Percentiles rank a stretch among this genome's conserved stretches.
Evolutionary conservation across 2,113 vertebrate genomes (phyloP).

Genomic region (Gnathonemus longibarbis): DNA sequence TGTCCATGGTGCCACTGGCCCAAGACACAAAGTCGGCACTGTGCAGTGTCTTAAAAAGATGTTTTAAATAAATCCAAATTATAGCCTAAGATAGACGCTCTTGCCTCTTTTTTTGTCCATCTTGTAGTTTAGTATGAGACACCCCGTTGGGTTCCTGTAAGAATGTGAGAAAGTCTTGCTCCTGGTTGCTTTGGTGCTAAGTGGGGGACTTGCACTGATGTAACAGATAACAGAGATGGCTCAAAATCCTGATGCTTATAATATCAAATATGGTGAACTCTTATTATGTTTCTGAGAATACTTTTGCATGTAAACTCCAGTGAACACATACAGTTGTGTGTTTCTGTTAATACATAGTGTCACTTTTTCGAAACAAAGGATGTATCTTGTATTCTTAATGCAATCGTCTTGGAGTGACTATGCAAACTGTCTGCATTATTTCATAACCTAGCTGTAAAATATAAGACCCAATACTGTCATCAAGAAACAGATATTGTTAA

Average conservation of each 20-base stretch:
- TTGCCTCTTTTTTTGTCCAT: neutral
- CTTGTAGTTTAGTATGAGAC: neutral
- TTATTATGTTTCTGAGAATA: neutral
- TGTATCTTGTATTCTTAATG: neutral
- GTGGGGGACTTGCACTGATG: neutral
- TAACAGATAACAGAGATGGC: neutral
- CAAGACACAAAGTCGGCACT: neutral
- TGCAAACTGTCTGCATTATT: neutral
- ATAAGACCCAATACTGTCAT: neutral
- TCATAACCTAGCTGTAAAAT: neutral
- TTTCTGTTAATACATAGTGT: neutral
- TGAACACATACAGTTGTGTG: slow-evolving; percentile 6
- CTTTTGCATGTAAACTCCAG: neutral
- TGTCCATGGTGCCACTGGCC: neutral
- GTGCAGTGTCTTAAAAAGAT: neutral
- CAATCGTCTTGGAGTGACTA: neutral
- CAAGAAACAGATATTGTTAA: neutral
- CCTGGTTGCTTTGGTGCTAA: neutral
- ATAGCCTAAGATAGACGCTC: neutral
- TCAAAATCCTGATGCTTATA: neutral
- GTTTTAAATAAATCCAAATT: slow-evolving; percentile 9
- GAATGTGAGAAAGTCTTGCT: neutral
- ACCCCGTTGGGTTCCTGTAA: neutral
- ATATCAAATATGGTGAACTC: neutral
- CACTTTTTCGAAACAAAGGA: neutral